These are phyloP conservation scores for Phrynocephalus guinanensis DNA, from an alignment of 2,797 vertebrate species.

Conservation along the genomic window DNA sequence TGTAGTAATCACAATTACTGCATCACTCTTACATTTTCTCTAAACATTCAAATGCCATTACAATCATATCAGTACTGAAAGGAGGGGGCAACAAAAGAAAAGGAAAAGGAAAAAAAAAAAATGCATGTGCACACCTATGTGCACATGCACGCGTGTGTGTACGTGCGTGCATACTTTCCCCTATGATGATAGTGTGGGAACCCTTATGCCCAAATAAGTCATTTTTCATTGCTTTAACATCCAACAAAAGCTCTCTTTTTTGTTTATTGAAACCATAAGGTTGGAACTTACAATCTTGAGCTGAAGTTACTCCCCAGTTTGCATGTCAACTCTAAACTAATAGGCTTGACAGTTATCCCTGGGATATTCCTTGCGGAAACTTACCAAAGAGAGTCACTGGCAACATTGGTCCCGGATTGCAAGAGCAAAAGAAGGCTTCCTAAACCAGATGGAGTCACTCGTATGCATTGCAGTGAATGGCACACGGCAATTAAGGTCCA, in stretches of 20 bases:
- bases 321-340: slow-evolving; percentile 41
- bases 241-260: slow-evolving; percentile 43
- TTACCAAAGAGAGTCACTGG: neutral
- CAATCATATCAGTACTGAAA: neutral
- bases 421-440: neutral
- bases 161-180: neutral
- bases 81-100: neutral
- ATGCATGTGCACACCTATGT: too few species aligned
- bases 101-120: neutral
- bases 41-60: neutral
- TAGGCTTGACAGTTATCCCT: slow-evolving; percentile 26
- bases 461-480: rapidly evolving
- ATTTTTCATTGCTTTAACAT: neutral
- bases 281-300: neutral
- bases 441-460: neutral
- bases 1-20: neutral
- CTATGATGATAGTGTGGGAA: slow-evolving; percentile 5
- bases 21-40: neutral
- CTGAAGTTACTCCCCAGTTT: neutral
- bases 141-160: too few species aligned
- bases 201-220: slow-evolving; percentile 20
- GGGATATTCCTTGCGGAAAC: slow-evolving; percentile 31
- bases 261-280: slow-evolving; percentile 36
- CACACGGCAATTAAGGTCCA: rapidly evolving
- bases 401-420: rapidly evolving